Base-by-base conservation (phyloP, 2,888 invertebrate species). In the Lysandra coridon region DNA sequence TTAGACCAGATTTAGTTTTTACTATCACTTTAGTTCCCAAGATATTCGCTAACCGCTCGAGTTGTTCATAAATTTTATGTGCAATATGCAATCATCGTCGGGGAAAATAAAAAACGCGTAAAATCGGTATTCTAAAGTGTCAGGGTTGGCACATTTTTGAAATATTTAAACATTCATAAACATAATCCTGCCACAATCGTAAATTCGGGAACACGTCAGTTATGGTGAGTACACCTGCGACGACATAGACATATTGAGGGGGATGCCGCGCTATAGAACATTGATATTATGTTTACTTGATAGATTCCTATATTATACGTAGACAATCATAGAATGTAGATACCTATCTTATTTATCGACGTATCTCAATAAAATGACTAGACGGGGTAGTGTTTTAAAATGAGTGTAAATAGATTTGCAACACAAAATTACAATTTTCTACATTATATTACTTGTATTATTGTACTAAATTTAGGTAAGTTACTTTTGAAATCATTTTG, bases 81-180 rank as follows among this genome's bases (percentile, higher is more conserved):
- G 69, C 69, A 37, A 69, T 69, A 37, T 69, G 69, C 69, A 69
- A 69, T 69, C 69, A 69, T 69, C 69, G 69, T 69, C 33, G 33
- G 69, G 5, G 69, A 69, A 53, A 62, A 30, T 77, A 78, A 78
- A 73, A 78, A 80, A 53, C 78, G 33, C 62, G 73, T 76, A 73
- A 73, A 74, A 80, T 78, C 74, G 79, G 78, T 64, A 78, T 79
- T 73, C 80, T 79, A 78, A 74, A 80, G 79, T 79, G 74, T 78
- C 69, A 77, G 44, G 80, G 79, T 80, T 78, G 78, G 77, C 64
- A 88, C 88, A 88, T 92, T 92, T 91, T 89, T 90, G 90, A 91
- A 89, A 89, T 88, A 87, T 88, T 93, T 90, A 92, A 93, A 92
- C 88, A 93, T 93, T 92, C 91, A 93, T 93, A 92, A 91, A 91